Base-by-base conservation (phyloP, 2,113 vertebrate species). In the Misgurnus anguillicaudatus region DNA sequence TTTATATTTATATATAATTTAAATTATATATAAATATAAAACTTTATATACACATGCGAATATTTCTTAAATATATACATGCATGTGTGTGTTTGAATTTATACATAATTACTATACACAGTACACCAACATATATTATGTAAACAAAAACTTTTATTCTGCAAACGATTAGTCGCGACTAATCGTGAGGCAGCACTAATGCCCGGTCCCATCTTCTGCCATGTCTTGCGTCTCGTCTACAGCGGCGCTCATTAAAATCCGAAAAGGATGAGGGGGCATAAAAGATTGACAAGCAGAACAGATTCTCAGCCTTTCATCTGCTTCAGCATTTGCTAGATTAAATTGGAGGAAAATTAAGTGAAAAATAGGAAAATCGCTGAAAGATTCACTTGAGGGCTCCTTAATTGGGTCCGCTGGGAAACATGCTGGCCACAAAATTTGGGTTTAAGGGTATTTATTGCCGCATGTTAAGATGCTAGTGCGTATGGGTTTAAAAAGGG, bases 371-470 rank as follows among this genome's bases (percentile, higher is more conserved):
- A 67, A 64, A 64, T 74, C 9, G 61, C 64, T 67, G 64, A 64
- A 67, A 39, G 63, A 66, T 75, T 58, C 67, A 60, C 51, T 60
- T 24, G 58, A 61, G 16, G 55, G 51, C 39, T 53, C 9, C 65
- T 83, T 83, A 83, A 83, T 83, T 83, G 71, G 81, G 47, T 83
- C 81, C 71, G 71, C 11, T 4, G 77, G 81, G 81, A 71, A 42
- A 61, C 47, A 55, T 14, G 39, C 38, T 7, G 1, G 75, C 65
- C 21, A 19, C 17, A 55, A 71, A 69, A 77, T 42, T 48, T 0
- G 10, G 55, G 39, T 64, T 75, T 76, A 1, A 31, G 45, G 61
- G 14, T 65, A 24, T 36, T 74, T 68, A 66, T 65, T 80, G 51
- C 62, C 47, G 42, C 17, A 75, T 38, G 39, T 53, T 79, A 67